Evolutionary conservation across 2,888 invertebrate species (phyloP).

Genomic region (Heliconius ismenius): DNA sequence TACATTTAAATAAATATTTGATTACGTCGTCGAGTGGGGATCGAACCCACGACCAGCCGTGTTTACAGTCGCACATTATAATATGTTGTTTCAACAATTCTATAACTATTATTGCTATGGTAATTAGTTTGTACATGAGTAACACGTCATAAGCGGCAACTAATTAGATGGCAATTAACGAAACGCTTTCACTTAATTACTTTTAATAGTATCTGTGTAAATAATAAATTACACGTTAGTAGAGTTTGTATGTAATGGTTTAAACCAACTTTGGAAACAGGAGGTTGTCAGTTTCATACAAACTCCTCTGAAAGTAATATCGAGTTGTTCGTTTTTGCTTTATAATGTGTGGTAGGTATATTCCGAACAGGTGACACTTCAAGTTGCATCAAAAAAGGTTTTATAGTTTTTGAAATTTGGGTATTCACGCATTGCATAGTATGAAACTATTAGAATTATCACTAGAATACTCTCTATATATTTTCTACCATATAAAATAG

Average conservation of each 20-base stretch:
- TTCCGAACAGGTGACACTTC: neutral
- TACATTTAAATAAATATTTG: too few species aligned
- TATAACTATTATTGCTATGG: neutral
- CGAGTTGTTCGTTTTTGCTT: neutral
- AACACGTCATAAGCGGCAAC: slow-evolving; percentile 7
- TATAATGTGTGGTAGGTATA: neutral
- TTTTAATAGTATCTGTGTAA: slow-evolving; percentile 9
- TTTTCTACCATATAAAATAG: too few species aligned
- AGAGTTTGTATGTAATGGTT: neutral
- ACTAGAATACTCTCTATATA: too few species aligned
- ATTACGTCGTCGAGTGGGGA: too few species aligned
- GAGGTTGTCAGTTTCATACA: neutral
- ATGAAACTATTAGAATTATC: too few species aligned
- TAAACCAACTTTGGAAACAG: neutral
- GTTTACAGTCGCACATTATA: neutral
- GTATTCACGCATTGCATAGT: neutral
- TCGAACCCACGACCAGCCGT: too few species aligned
- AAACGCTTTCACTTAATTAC: slow-evolving; percentile 14
- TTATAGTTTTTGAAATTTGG: neutral
- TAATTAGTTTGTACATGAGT: slow-evolving; percentile 16
- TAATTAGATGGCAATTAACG: slow-evolving; percentile 16
- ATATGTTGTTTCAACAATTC: neutral
- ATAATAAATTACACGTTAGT: neutral
- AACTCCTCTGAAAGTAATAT: neutral
- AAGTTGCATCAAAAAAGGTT: neutral